Conservation (phyloP, 2,113 vertebrate genomes). For the Oxyura jamaicensis region DNA sequence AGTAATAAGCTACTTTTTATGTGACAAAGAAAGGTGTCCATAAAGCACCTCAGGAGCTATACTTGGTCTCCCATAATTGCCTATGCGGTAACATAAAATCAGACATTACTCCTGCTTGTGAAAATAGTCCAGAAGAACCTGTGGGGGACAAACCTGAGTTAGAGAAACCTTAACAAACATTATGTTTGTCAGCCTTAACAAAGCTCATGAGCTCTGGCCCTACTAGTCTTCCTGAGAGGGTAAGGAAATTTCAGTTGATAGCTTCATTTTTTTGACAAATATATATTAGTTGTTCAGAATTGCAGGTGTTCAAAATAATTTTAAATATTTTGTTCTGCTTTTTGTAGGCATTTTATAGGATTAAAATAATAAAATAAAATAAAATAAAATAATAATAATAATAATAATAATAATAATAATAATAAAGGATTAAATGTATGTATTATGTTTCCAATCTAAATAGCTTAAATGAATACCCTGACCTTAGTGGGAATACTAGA, state of each 20-base stretch:
- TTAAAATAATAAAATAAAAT: not conserved
- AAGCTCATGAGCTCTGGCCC: not conserved
- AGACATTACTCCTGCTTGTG: not conserved
- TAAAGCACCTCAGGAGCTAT: not conserved
- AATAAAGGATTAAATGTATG: not conserved
- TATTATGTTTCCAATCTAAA: not conserved
- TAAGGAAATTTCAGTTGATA: not conserved
- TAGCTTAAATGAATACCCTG: not conserved
- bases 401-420: no score
- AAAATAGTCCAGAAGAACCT: not conserved
- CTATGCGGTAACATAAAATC: not conserved
- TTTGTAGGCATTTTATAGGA: not conserved
- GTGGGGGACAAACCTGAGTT: not conserved
- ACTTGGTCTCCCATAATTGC: not conserved
- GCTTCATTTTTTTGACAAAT: not conserved
- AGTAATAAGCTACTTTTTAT: not conserved
- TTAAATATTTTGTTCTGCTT: not conserved
- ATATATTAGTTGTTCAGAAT: not conserved
- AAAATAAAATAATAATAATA: no score
- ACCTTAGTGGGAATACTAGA: not conserved
- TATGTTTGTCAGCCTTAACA: not conserved
- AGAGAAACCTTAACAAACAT: not conserved
- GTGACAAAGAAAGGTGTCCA: not conserved
- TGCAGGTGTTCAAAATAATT: not conserved
- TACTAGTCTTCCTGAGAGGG: not conserved